A percentile compares a stretch with the other conserved stretches of the same genome.
Conservation (phyloP, 1,140 invertebrate species). For the Notospermus geniculatus region DNA sequence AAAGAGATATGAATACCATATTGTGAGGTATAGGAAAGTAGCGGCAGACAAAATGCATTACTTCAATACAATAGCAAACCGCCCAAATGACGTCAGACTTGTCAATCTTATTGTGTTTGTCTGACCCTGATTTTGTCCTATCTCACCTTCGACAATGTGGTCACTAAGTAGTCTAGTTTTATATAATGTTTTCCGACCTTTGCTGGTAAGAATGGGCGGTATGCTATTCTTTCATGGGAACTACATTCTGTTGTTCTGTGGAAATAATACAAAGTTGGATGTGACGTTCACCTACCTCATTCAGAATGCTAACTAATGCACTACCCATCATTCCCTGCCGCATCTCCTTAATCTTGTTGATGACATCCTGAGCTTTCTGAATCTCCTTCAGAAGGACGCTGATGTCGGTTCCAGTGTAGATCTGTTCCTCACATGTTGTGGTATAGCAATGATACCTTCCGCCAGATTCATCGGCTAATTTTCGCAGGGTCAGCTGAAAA, state of each 20-base stretch:
- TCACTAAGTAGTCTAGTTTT: too few species aligned
- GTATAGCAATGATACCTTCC: conserved; percentile 56
- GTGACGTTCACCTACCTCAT: conserved; percentile 42
- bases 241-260: too few species aligned
- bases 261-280: background rate
- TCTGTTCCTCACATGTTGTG: conserved; percentile 51
- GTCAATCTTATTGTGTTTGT: too few species aligned
- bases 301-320: conserved; percentile 53
- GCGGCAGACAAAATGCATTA: too few species aligned
- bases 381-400: conserved; percentile 51
- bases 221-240: too few species aligned
- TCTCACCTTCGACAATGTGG: too few species aligned
- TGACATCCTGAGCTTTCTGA: conserved; percentile 62
- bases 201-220: too few species aligned
- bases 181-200: too few species aligned
- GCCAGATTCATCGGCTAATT: conserved; percentile 46
- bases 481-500: conserved; percentile 42
- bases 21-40: too few species aligned
- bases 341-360: conserved; percentile 80
- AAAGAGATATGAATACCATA: background rate
- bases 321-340: conserved; percentile 54
- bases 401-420: conserved; percentile 55
- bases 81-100: too few species aligned
- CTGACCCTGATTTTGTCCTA: too few species aligned
- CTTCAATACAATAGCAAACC: background rate